Evolutionary conservation across 1,140 invertebrate species (phyloP).

Genomic region (Bathynomus jamesi): DNA sequence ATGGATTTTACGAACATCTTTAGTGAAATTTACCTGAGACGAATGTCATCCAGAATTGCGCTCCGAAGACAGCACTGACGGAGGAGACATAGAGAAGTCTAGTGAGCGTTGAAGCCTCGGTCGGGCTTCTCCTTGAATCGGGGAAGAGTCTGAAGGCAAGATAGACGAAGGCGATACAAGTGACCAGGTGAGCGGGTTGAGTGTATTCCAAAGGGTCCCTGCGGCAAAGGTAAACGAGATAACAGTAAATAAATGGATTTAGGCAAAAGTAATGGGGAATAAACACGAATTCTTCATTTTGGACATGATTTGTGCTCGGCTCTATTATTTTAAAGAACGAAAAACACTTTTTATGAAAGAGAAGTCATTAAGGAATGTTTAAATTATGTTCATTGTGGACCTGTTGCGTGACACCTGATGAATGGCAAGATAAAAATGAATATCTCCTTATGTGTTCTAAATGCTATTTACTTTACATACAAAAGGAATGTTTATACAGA

Average conservation of each 20-base stretch:
- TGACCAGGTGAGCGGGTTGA: constrained; percentile 65
- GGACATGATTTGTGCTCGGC: too few relatives aligned
- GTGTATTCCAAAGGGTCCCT: constrained; percentile 42
- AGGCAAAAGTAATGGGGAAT: too few relatives aligned
- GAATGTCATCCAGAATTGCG: constrained; percentile 83
- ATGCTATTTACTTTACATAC: background rate
- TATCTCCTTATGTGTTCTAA: too few relatives aligned
- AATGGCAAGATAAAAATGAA: too few relatives aligned
- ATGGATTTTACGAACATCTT: too few relatives aligned
- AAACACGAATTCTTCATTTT: too few relatives aligned
- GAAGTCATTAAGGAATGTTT: too few relatives aligned
- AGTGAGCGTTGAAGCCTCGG: constrained; percentile 43
- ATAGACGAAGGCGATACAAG: constrained; percentile 54
- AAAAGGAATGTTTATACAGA: background rate
- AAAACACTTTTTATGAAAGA: too few relatives aligned
- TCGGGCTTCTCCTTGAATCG: constrained; percentile 41
- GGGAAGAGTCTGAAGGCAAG: constrained; percentile 54
- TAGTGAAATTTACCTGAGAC: constrained; percentile 72
- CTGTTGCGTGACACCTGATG: too few relatives aligned
- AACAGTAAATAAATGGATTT: too few relatives aligned
- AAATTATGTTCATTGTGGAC: too few relatives aligned
- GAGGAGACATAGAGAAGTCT: constrained; percentile 59
- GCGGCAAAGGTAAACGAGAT: too few relatives aligned
- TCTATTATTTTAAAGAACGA: constrained; percentile 7
- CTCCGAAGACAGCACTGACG: constrained; percentile 66